A percentile compares a stretch with the other conserved stretches of the same genome.
Evolutionary conservation across 2,888 invertebrate genomes (phyloP).

Genomic region (Pocota personata): DNA sequence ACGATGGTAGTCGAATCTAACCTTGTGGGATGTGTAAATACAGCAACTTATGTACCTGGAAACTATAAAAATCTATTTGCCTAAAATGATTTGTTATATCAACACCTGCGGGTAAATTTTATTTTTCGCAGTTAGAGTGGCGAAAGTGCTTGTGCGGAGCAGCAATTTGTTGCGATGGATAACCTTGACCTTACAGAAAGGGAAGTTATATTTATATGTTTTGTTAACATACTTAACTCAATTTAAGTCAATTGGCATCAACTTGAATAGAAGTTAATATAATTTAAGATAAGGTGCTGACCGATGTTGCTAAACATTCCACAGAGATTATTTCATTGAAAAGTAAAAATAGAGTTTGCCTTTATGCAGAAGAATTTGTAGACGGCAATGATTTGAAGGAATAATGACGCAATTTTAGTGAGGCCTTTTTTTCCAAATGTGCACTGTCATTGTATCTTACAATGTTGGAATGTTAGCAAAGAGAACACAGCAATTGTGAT

Average conservation of each 20-base stretch:
- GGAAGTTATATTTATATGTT: neutral
- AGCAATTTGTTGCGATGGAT: neutral
- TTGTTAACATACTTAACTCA: constrained; percentile 15
- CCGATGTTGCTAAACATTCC: neutral
- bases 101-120: neutral
- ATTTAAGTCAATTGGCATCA: neutral
- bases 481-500: too few species aligned
- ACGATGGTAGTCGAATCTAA: neutral
- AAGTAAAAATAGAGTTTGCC: neutral
- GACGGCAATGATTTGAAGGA: too few species aligned
- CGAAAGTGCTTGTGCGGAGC: constrained; percentile 2
- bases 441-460: too few species aligned
- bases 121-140: neutral
- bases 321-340: neutral
- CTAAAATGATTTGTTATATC: neutral
- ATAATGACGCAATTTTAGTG: too few species aligned
- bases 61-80: neutral
- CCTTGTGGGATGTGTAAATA: constrained; percentile 14
- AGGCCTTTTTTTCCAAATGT: too few species aligned
- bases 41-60: neutral
- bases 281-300: neutral
- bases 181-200: constrained; percentile 26
- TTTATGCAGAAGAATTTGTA: neutral
- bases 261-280: neutral
- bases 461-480: too few species aligned